phyloP scores from a whole-genome alignment of 2,797 vertebrate species.

The Perdix hodgsoniae region DNA sequence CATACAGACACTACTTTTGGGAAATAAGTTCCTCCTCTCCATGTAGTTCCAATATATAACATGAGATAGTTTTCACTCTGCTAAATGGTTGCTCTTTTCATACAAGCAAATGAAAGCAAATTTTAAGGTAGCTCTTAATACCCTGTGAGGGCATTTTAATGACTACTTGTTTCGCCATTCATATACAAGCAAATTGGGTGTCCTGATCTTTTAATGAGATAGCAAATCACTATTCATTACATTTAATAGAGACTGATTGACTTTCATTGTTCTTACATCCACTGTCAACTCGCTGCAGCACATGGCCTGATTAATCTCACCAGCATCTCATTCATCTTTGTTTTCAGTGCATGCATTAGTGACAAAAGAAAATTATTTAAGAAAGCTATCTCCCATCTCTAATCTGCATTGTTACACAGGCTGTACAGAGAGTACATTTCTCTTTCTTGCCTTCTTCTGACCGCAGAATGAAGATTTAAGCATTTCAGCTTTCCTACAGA shows the following conservation, averaged over 20 bases:
- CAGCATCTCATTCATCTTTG: conserved; percentile 30
- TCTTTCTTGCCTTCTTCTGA: neutral
- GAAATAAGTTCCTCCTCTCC: neutral
- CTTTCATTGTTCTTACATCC: conserved; percentile 33
- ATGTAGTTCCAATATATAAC: accelerated
- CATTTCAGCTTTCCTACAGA: conserved; percentile 22
- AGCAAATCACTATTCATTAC: conserved; percentile 36
- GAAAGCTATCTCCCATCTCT: neutral
- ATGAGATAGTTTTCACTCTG: neutral
- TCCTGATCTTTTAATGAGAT: conserved; percentile 33
- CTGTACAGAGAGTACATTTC: neutral
- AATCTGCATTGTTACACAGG: neutral
- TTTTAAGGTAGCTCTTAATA: neutral
- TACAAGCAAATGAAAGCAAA: neutral
- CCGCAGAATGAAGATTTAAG: conserved; percentile 44
- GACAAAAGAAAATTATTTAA: conserved; percentile 24
- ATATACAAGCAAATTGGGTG: neutral
- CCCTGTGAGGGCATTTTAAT: neutral
- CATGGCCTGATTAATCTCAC: conserved; percentile 30
- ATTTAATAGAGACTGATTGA: conserved; percentile 43
- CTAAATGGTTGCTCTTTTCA: neutral
- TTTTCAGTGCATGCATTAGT: neutral
- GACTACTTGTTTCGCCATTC: conserved; percentile 34
- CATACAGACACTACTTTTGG: neutral
- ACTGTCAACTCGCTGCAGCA: neutral